phyloP scores from a whole-genome alignment of 2,888 invertebrate species.

The Drymonia ruficornis region DNA sequence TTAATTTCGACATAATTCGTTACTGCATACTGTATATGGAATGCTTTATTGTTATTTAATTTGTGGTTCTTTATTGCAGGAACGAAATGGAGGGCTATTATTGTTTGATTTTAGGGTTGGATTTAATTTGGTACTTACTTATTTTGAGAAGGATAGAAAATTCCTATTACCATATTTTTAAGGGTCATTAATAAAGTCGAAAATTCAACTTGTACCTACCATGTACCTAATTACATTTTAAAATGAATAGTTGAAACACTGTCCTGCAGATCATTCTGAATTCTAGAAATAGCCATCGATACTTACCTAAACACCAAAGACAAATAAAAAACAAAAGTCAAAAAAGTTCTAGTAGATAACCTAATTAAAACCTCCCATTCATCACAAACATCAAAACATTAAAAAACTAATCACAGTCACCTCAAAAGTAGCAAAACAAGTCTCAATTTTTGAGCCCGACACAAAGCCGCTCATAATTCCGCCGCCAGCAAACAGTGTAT shows the following conservation, averaged over 20 bases:
- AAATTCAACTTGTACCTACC: too few species aligned
- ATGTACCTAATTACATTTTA: too few species aligned
- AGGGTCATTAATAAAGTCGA: too few species aligned
- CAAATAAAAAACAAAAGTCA: too few species aligned
- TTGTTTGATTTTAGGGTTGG: constrained; percentile 2
- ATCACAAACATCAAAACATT: constrained; percentile 6
- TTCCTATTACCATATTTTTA: too few species aligned
- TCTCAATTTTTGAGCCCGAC: constrained; percentile 56
- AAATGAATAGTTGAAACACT: too few species aligned
- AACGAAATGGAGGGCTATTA: constrained; percentile 10
- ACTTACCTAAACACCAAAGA: too few species aligned
- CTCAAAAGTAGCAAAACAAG: constrained; percentile 50
- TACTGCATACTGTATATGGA: constrained; percentile 59
- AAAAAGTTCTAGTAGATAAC: too few species aligned
- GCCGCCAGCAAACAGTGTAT: constrained; percentile 73
- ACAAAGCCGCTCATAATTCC: constrained; percentile 64
- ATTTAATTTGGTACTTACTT: not conserved
- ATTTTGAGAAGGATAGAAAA: too few species aligned
- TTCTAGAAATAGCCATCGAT: too few species aligned
- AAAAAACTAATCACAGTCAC: constrained; percentile 57
- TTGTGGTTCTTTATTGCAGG: constrained; percentile 47
- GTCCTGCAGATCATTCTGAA: too few species aligned
- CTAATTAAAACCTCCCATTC: too few species aligned
- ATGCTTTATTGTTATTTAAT: constrained; percentile 71
- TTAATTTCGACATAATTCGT: constrained; percentile 80